These are phyloP conservation scores for Merodon equestris DNA, from an alignment of 2,888 invertebrate species.

Conservation along the genomic window DNA sequence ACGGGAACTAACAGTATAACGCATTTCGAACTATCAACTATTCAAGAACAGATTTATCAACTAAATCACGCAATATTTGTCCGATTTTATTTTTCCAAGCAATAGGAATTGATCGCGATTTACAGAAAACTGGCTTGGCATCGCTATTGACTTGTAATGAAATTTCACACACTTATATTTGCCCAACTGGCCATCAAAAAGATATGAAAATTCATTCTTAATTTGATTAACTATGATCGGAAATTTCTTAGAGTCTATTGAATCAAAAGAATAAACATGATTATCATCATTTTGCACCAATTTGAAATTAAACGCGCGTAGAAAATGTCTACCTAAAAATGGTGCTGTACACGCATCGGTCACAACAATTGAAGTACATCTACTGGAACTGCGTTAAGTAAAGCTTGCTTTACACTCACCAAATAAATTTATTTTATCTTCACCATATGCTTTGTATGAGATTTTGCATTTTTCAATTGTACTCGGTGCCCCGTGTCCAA, in stretches of 20 bases:
- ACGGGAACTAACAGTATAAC: neutral
- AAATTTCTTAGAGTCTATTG: neutral
- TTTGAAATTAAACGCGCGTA: constrained; percentile 25
- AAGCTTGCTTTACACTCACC: constrained; percentile 27
- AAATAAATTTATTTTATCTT: constrained; percentile 15
- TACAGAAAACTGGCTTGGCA: constrained; percentile 34
- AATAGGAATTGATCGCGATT: constrained; percentile 26
- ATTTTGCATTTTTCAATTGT: constrained; percentile 16
- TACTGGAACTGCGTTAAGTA: constrained; percentile 16
- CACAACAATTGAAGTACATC: constrained; percentile 20
- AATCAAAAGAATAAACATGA: constrained; percentile 11
- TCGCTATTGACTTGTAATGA: constrained; percentile 1
- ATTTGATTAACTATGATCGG: constrained; percentile 14
- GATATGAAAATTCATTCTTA: constrained; percentile 3
- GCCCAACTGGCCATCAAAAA: constrained; percentile 21
- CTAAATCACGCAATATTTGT: constrained; percentile 17
- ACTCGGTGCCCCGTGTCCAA: constrained; percentile 25
- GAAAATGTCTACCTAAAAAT: constrained; percentile 21
- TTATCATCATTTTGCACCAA: no score
- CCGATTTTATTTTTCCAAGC: constrained; percentile 43
- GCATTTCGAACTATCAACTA: constrained; percentile 45
- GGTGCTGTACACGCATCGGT: constrained; percentile 13
- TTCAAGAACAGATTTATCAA: constrained; percentile 10
- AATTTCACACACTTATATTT: constrained; percentile 8
- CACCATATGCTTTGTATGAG: constrained; percentile 25